phyloP scores from a whole-genome alignment of 2,113 vertebrate species.

The Hypomesus transpacificus region DNA sequence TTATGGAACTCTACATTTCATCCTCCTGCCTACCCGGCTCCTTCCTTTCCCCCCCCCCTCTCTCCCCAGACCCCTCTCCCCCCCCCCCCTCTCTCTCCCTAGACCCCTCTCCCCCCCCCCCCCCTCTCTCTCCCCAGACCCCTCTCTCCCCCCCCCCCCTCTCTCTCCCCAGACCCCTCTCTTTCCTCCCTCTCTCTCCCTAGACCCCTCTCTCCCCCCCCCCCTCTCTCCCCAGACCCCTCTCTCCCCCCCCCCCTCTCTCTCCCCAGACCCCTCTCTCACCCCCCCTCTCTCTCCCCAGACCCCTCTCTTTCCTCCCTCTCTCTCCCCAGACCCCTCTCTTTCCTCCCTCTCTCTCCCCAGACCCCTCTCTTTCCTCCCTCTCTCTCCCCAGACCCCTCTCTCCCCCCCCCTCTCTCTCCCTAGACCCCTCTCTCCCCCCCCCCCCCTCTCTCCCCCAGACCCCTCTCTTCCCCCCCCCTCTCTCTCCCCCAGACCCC shows the following conservation, averaged over 20 bases:
- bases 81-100: too few species aligned
- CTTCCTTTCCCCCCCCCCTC: neutral
- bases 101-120: slow-evolving; percentile 9
- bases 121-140: neutral
- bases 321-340: neutral
- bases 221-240: too few species aligned
- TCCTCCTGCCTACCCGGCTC: slow-evolving; percentile 26
- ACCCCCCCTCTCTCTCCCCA: too few species aligned
- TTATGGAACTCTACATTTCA: slow-evolving; percentile 67
- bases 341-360: neutral
- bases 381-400: slow-evolving; percentile 4
- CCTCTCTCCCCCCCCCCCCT: slow-evolving; percentile 19
- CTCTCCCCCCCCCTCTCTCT: slow-evolving; percentile 1
- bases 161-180: slow-evolving; percentile 8
- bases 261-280: too few species aligned
- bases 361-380: slow-evolving; percentile 14
- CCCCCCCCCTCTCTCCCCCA: slow-evolving; percentile 6
- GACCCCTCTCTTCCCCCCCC: slow-evolving; percentile 14
- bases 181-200: neutral
- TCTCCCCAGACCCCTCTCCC: slow-evolving; percentile 4
- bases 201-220: neutral
- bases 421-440: slow-evolving; percentile 12
- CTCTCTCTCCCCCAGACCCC: slow-evolving; percentile 17
- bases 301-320: neutral
- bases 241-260: too few species aligned